Conservation (phyloP, 2,113 vertebrate genomes). For the Callionymus lyra region DNA sequence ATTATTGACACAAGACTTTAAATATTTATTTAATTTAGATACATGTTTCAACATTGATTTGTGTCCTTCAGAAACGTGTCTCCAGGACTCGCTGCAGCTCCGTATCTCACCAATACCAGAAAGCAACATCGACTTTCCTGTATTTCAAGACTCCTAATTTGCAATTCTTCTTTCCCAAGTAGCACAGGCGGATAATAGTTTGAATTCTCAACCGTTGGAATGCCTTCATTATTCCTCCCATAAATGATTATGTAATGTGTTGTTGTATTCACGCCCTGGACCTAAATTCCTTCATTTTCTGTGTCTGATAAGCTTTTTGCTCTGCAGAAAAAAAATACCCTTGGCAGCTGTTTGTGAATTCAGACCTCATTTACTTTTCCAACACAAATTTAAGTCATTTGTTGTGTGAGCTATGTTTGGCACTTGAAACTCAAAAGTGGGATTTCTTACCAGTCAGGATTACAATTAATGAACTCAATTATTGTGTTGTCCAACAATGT, state of each 20-base stretch:
- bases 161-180: slow-evolving; percentile 34
- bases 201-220: slow-evolving; percentile 28
- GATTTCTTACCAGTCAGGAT: no score
- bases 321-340: slow-evolving; percentile 15
- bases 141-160: slow-evolving; percentile 24
- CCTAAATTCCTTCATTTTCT: slow-evolving; percentile 20
- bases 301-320: slow-evolving; percentile 26
- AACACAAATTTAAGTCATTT: no score
- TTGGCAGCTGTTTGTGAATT: slow-evolving; percentile 12
- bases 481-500: no score
- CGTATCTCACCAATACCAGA: slow-evolving; percentile 29
- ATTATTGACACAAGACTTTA: no score
- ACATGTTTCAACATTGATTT: no score
- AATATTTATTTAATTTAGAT: no score
- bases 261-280: slow-evolving; percentile 11
- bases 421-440: no score
- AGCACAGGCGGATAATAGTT: slow-evolving; percentile 35
- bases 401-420: no score
- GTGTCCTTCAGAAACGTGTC: slow-evolving; percentile 8
- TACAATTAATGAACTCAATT: no score
- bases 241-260: slow-evolving; percentile 27
- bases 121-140: slow-evolving; percentile 27
- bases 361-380: slow-evolving; percentile 3
- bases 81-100: slow-evolving; percentile 10
- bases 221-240: slow-evolving; percentile 23